Conservation (phyloP, 2,113 vertebrate genomes). For the Conger conger region DNA sequence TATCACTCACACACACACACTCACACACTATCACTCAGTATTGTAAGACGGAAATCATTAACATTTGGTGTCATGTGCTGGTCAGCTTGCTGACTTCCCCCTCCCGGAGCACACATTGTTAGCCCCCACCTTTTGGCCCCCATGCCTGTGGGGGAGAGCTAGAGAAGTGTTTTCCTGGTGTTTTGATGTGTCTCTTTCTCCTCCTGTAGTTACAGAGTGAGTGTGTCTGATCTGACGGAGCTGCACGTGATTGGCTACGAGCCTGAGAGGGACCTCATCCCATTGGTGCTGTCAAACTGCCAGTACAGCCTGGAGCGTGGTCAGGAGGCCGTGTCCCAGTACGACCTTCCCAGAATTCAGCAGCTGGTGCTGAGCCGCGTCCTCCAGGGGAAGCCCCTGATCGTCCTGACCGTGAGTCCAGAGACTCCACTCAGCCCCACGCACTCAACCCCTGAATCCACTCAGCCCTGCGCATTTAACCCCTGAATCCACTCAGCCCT, state of each 20-base stretch:
- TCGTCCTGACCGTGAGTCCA: slow-evolving; percentile 73
- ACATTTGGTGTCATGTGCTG: too few relatives aligned
- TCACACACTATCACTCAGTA: too few relatives aligned
- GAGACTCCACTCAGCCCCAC: neutral
- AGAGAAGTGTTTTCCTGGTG: neutral
- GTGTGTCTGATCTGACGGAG: neutral
- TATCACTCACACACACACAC: too few relatives aligned
- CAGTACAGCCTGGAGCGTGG: slow-evolving; percentile 88
- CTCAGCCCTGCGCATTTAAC: too few relatives aligned
- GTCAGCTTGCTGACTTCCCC: too few relatives aligned
- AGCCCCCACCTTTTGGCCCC: too few relatives aligned
- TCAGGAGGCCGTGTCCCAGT: slow-evolving; percentile 75
- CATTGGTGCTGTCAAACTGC: slow-evolving; percentile 86
- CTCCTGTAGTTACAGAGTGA: neutral
- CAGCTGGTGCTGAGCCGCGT: slow-evolving; percentile 81
- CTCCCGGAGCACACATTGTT: too few relatives aligned
- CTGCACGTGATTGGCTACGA: slow-evolving; percentile 88
- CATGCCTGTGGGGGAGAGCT: neutral
- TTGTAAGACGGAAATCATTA: too few relatives aligned
- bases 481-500: too few relatives aligned
- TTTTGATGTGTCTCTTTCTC: neutral
- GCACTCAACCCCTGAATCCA: neutral
- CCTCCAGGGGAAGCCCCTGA: slow-evolving; percentile 84
- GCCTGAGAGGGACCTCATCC: slow-evolving; percentile 80
- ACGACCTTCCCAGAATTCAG: slow-evolving; percentile 86